A percentile compares a stretch with the other conserved stretches of the same genome.
Evolutionary conservation across 2,888 invertebrate species (phyloP).

Genomic region (Netelia fuscicornis): DNA sequence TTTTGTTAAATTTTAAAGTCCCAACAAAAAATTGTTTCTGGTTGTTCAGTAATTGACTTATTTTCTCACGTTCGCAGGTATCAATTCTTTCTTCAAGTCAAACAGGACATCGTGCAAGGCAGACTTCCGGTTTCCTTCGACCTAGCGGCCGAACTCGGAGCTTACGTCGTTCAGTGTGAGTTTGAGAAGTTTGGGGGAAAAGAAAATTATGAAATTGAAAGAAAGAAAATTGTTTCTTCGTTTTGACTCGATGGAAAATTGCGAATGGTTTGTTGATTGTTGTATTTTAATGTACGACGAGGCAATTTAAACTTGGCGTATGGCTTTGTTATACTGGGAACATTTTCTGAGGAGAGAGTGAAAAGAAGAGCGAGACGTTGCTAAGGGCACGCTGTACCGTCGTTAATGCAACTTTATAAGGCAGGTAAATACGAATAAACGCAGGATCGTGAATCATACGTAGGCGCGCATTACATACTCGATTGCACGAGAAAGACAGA

Average conservation of each 20-base stretch:
- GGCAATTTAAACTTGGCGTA: too few relatives aligned
- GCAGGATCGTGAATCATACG: constrained; percentile 67
- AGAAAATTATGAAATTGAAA: background rate
- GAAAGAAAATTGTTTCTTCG: constrained; percentile 15
- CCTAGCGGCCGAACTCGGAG: constrained; percentile 95
- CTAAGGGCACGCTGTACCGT: constrained; percentile 20
- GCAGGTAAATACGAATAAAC: constrained; percentile 62
- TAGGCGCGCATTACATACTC: constrained; percentile 66
- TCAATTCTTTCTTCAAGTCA: constrained; percentile 98
- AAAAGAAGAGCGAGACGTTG: constrained; percentile 21
- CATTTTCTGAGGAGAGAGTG: background rate
- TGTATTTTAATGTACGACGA: too few relatives aligned
- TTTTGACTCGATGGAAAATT: constrained; percentile 32
- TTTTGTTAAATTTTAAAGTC: constrained; percentile 2
- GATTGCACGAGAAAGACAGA: constrained; percentile 36
- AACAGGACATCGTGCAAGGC: constrained; percentile 98
- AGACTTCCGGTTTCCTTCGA: constrained; percentile 96
- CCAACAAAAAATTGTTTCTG: constrained; percentile 47
- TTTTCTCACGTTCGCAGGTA: constrained; percentile 89
- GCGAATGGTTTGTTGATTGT: too few relatives aligned
- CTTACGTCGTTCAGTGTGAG: constrained; percentile 98
- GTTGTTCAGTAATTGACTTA: constrained; percentile 20
- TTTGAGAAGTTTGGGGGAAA: constrained; percentile 75
- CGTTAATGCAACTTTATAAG: constrained; percentile 64
- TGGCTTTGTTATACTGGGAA: too few relatives aligned